Evolutionary conservation across 2,113 vertebrate genomes (phyloP).

Genomic region (Esox niger): DNA sequence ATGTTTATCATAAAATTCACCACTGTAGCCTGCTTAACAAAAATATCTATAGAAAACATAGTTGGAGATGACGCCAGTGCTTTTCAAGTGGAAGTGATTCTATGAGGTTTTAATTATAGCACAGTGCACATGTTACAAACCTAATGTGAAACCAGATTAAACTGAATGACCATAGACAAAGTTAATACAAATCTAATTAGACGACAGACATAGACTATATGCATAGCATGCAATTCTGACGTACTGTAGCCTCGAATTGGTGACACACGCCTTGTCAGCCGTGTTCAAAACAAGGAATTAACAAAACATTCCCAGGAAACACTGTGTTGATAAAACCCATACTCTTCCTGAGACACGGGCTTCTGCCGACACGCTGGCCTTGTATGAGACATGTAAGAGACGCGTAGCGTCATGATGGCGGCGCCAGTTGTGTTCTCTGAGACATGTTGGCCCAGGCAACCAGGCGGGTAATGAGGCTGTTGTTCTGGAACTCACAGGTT

Average conservation of each 20-base stretch:
- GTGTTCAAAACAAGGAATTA: neutral
- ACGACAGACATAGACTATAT: slow-evolving; percentile 2
- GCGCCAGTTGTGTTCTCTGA: slow-evolving; percentile 28
- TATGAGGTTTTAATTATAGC: neutral
- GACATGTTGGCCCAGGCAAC: too few relatives aligned
- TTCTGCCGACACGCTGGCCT: neutral
- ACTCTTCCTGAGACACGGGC: neutral
- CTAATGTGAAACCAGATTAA: neutral
- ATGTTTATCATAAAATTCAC: too few relatives aligned
- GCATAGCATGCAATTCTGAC: neutral
- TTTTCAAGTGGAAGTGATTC: neutral
- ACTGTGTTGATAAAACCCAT: slow-evolving; percentile 2
- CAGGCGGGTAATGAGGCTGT: too few relatives aligned
- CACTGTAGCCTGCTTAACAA: neutral
- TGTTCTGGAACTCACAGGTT: slow-evolving; percentile 48
- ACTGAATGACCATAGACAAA: neutral
- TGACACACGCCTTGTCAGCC: neutral
- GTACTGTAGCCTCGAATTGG: neutral
- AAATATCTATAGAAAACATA: neutral
- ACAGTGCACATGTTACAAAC: neutral
- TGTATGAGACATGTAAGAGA: slow-evolving; percentile 1
- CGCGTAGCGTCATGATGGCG: neutral
- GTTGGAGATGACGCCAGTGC: neutral
- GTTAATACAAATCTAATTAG: neutral
- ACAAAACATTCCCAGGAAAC: neutral